phyloP scores from a whole-genome alignment of 2,797 vertebrate genomes.

The Sebastes diploproa region DNA sequence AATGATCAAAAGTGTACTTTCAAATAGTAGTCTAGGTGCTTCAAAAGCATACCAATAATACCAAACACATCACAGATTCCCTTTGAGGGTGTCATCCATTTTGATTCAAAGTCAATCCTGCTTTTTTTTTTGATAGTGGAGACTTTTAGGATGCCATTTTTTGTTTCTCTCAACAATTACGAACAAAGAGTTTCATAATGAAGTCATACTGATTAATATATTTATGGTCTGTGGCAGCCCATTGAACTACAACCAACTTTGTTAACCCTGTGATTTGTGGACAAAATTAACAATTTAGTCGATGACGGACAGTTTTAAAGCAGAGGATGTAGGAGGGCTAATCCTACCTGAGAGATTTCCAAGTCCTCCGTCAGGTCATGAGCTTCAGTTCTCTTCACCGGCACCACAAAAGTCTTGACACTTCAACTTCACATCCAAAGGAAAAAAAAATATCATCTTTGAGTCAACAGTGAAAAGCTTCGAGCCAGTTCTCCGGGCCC shows the following conservation, averaged over 20 bases:
- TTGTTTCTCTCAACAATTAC: not conserved
- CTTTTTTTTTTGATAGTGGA: not conserved
- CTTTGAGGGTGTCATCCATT: conserved; percentile 40
- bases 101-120: conserved; percentile 22
- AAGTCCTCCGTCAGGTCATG: conserved; percentile 52
- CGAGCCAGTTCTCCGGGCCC: conserved; percentile 21
- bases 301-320: not conserved
- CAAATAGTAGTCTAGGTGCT: conserved; percentile 14
- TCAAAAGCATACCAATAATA: conserved; percentile 21
- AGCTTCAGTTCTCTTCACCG: conserved; percentile 20
- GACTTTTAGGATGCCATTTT: not conserved
- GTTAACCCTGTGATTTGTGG: not conserved
- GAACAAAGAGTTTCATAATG: not conserved
- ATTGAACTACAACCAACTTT: not conserved
- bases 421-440: conserved; percentile 25
- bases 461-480: conserved; percentile 24
- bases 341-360: conserved; percentile 64
- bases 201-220: not conserved
- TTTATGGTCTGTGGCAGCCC: not conserved
- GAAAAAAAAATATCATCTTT: conserved; percentile 4
- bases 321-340: not conserved
- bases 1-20: conserved; percentile 34
- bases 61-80: conserved; percentile 46
- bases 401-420: conserved; percentile 10
- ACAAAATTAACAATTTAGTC: not conserved